phyloP scores from a whole-genome alignment of 92 coral and sea anemone species.

The Phenganax marumi region DNA sequence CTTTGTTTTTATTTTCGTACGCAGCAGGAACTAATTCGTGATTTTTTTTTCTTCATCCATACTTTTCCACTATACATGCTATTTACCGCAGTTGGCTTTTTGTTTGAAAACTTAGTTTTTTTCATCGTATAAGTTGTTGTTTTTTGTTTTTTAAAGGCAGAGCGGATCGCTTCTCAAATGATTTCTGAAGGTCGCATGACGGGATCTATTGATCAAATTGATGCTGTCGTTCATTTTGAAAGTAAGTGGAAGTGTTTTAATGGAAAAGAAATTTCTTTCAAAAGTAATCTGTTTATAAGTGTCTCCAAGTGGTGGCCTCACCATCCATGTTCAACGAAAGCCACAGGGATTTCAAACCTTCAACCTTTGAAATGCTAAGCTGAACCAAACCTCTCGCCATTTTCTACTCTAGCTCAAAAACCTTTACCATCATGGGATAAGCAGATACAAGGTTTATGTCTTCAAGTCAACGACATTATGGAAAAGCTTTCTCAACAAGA shows the following conservation, averaged over 20 bases:
- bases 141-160: slow-evolving; percentile 64
- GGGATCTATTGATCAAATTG: slow-evolving; percentile 97
- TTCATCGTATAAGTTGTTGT: neutral
- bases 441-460: slow-evolving; percentile 91
- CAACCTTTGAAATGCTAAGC: neutral
- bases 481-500: slow-evolving; percentile 84
- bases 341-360: neutral
- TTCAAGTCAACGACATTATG: slow-evolving; percentile 88
- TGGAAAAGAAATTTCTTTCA: no score
- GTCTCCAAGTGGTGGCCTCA: neutral
- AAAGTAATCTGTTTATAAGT: neutral
- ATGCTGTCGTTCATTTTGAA: slow-evolving; percentile 99
- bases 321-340: neutral
- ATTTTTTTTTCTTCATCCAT: neutral
- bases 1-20: neutral
- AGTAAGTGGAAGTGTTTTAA: slow-evolving; percentile 54
- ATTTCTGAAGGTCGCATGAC: slow-evolving; percentile 97
- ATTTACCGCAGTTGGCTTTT: neutral
- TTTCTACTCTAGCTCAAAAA: slow-evolving; percentile 76
- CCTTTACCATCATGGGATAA: slow-evolving; percentile 99
- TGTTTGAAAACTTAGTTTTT: neutral
- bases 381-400: neutral
- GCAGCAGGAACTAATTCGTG: neutral
- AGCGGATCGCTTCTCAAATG: slow-evolving; percentile 99
- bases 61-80: neutral